phyloP scores from a whole-genome alignment of 2,888 invertebrate genomes.

The Leptinotarsa haldemani region DNA sequence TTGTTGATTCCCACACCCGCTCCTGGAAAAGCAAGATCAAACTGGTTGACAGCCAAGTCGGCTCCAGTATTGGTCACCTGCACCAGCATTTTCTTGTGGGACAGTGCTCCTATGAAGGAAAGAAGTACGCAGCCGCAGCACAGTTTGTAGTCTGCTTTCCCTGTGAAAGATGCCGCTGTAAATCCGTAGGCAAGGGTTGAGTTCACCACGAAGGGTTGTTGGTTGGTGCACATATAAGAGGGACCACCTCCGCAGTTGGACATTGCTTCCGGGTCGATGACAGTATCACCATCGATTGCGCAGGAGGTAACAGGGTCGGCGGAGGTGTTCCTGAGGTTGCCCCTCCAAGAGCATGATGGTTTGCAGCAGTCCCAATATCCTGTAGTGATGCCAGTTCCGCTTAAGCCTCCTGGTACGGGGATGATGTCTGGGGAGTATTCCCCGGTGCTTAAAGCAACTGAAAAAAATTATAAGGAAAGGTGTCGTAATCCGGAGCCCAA shows the following conservation, averaged over 20 bases:
- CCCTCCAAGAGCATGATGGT: constrained; percentile 35
- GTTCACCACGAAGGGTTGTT: constrained; percentile 46
- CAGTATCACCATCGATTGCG: constrained; percentile 13
- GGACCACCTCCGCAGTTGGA: constrained; percentile 35
- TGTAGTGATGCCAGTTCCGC: constrained; percentile 33
- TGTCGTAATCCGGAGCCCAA: background rate
- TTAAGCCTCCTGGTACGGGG: constrained; percentile 19
- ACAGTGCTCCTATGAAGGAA: constrained; percentile 23
- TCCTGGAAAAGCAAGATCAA: constrained; percentile 37
- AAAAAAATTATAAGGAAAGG: background rate
- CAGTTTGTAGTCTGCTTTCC: constrained; percentile 17
- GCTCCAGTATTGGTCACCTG: constrained; percentile 34
- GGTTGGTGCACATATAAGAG: constrained; percentile 46
- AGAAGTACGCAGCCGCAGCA: constrained; percentile 34
- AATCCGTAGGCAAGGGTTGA: constrained; percentile 46
- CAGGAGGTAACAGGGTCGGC: background rate
- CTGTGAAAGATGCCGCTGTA: constrained; percentile 39
- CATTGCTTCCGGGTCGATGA: background rate
- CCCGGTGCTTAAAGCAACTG: background rate
- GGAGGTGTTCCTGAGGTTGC: constrained; percentile 18
- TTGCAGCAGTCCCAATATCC: constrained; percentile 41
- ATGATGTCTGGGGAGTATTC: background rate
- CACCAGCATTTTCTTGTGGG: constrained; percentile 4
- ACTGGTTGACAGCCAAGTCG: constrained; percentile 32
- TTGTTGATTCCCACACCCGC: constrained; percentile 47